These are phyloP conservation scores for Drosophila testacea DNA, from an alignment of 2,888 invertebrate genomes.

Conservation along the genomic window DNA sequence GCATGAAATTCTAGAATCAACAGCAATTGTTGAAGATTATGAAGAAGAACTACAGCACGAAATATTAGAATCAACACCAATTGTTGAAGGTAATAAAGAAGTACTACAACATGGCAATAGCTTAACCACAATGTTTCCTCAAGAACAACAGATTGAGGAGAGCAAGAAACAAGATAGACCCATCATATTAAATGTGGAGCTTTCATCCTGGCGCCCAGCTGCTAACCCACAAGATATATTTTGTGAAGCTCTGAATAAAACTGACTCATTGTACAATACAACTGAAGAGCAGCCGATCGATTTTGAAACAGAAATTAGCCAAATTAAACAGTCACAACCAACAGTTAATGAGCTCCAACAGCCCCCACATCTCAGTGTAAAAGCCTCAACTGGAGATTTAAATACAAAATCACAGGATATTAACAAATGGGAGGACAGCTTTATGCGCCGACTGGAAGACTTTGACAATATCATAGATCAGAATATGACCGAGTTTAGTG, in stretches of 20 bases:
- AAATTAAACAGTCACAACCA: background rate
- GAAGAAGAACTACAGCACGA: background rate
- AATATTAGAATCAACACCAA: background rate
- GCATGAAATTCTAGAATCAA: no score
- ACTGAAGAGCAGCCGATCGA: slow-evolving; percentile 1
- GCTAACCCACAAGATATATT: background rate
- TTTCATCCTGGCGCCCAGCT: background rate
- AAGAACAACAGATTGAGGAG: background rate
- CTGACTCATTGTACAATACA: background rate
- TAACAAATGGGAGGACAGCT: slow-evolving; percentile 60
- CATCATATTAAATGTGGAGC: background rate
- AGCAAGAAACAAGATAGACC: background rate
- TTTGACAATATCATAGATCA: slow-evolving; percentile 36
- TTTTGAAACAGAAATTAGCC: slow-evolving; percentile 7
- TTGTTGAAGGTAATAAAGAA: background rate
- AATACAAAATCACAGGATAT: background rate
- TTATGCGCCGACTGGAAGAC: slow-evolving; percentile 17
- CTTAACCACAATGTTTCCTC: background rate
- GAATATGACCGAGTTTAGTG: slow-evolving; percentile 33
- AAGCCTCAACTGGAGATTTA: background rate
- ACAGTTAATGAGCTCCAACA: background rate
- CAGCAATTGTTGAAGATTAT: no score
- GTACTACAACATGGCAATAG: background rate
- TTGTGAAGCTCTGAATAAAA: no score
- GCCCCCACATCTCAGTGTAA: background rate